A percentile compares a stretch with the other conserved stretches of the same genome.
Evolutionary conservation across 1,140 invertebrate genomes (phyloP).

Genomic region (Drosophila kanapiae): DNA sequence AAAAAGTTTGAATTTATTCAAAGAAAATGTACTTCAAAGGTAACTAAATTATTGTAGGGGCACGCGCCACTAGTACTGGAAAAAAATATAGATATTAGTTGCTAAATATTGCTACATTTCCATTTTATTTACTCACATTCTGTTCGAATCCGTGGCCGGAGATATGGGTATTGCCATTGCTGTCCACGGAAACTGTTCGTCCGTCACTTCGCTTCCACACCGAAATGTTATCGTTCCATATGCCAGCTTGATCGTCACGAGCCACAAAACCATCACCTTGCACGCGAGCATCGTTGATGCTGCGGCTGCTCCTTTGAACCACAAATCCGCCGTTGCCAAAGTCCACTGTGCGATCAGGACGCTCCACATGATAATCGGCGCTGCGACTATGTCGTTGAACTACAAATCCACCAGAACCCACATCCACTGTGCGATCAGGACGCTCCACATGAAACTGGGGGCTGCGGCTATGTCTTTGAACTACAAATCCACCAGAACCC

Average conservation of each 20-base stretch:
- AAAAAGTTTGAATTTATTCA: neutral
- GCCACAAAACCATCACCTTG: slow-evolving; percentile 59
- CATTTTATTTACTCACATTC: neutral
- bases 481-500: neutral
- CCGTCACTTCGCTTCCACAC: slow-evolving; percentile 60
- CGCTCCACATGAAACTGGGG: slow-evolving; percentile 26
- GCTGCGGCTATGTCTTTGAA: slow-evolving; percentile 9
- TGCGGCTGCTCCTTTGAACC: slow-evolving; percentile 41
- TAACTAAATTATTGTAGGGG: neutral
- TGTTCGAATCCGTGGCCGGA: slow-evolving; percentile 14
- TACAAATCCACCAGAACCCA: neutral
- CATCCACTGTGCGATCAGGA: slow-evolving; percentile 30
- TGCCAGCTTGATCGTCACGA: slow-evolving; percentile 51
- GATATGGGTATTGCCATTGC: slow-evolving; percentile 24
- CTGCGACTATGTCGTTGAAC: slow-evolving; percentile 14
- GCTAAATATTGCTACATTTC: neutral
- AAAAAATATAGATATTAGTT: neutral
- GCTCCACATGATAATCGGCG: slow-evolving; percentile 12
- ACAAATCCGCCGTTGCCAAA: slow-evolving; percentile 7
- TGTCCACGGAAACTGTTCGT: slow-evolving; percentile 44
- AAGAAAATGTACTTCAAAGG: neutral
- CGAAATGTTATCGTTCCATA: slow-evolving; percentile 50
- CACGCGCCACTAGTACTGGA: slow-evolving; percentile 6
- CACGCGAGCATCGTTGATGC: slow-evolving; percentile 39
- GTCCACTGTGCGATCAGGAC: slow-evolving; percentile 34